Base-by-base conservation (phyloP, 2,888 invertebrate genomes). In the Eretmocerus hayati region DNA sequence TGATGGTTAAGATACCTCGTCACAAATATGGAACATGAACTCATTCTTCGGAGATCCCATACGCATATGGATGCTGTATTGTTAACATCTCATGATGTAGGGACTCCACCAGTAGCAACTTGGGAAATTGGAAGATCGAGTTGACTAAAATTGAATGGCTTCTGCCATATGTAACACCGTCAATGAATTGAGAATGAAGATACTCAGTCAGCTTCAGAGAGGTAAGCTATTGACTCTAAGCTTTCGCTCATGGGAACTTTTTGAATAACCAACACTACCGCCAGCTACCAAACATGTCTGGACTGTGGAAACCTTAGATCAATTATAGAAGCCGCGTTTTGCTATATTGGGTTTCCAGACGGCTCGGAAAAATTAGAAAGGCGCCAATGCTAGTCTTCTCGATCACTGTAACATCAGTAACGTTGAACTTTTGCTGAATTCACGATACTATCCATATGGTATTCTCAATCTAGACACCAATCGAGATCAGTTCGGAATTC, bases 11-110 rank as follows among this genome's bases (percentile, higher is more conserved):
- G n/a, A n/a, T n/a, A n/a, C n/a, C n/a, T n/a, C n/a, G 31, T 51
- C 30, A 16, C 43, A 15, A 47, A 48, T 20, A 30, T 40, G 23
- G 33, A 46, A 22, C 46, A 51, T 19, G 41, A 51, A 36, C 39
- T 43, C 2, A 47, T 51, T 42, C 35, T 51, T 13, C 22, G 31
- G 8, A 33, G 43, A 43, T 42, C 43, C 16, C 35, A 33, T 30
- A 51, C 16, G 18, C 35, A 43, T 22, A 15, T 13, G 9, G 46
- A 47, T 42, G 50, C 46, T 6, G 41, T 50, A 9, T 30, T 30
- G 13, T 13, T 9, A 30, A 13, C 30, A 30, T 9, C 8, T 30
- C 8, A 8, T 30, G 30, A 30, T 9, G 30, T 13, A 30, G 30
- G 13, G 13, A 30, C 8, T 30, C 8, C 30, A 30, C 30, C 30